Evolutionary conservation across 2,888 invertebrate species (phyloP).

Genomic region (Anthrax anthrax): DNA sequence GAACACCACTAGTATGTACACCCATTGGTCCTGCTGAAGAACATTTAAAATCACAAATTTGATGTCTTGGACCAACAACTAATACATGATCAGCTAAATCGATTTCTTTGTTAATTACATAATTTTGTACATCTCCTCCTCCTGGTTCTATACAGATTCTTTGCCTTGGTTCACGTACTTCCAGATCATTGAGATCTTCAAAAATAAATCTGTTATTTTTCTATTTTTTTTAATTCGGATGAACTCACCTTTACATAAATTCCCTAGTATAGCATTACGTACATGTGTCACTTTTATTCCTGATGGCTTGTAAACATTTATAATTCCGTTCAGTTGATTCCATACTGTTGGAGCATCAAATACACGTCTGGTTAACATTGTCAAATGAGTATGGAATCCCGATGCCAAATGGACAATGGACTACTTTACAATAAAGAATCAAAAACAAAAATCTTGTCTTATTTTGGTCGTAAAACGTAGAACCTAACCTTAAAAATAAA

Average conservation of each 20-base stretch:
- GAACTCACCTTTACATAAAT: slow-evolving; percentile 52
- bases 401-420: no score
- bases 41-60: slow-evolving; percentile 48
- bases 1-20: slow-evolving; percentile 54
- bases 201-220: not conserved
- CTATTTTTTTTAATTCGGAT: no score
- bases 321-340: slow-evolving; percentile 54
- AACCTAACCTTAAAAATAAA: no score
- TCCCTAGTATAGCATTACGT: slow-evolving; percentile 42
- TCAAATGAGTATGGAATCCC: no score
- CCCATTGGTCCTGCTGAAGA: slow-evolving; percentile 46
- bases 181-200: slow-evolving; percentile 57
- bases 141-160: slow-evolving; percentile 49
- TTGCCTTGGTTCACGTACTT: slow-evolving; percentile 43
- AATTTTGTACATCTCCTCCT: slow-evolving; percentile 44
- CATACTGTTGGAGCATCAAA: slow-evolving; percentile 42
- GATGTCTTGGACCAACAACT: slow-evolving; percentile 62
- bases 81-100: slow-evolving; percentile 62
- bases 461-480: no score
- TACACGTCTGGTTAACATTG: no score
- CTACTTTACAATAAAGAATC: no score
- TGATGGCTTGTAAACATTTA: slow-evolving; percentile 67
- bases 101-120: slow-evolving; percentile 42
- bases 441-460: no score
- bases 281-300: slow-evolving; percentile 41